Evolutionary conservation across 2,797 vertebrate species (phyloP).

Genomic region (Karalla daura): DNA sequence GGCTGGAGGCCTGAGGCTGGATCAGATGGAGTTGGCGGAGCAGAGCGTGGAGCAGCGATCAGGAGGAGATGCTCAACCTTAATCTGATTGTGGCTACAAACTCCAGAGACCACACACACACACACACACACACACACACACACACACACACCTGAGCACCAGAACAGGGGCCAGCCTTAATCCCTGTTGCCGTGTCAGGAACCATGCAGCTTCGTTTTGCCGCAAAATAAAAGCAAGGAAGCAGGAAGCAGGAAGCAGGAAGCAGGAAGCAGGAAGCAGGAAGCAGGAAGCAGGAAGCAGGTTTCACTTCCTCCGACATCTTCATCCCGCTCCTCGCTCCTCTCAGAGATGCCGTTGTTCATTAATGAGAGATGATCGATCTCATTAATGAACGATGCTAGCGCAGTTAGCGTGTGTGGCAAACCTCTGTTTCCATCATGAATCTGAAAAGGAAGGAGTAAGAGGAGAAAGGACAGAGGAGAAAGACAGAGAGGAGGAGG

Average conservation of each 20-base stretch:
- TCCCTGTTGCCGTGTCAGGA: neutral
- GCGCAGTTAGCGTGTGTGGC: too few species aligned
- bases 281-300: too few species aligned
- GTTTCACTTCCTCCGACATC: too few species aligned
- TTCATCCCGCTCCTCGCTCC: too few species aligned
- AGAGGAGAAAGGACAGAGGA: neutral
- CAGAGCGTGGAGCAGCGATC: conserved; percentile 53
- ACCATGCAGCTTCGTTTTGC: too few species aligned
- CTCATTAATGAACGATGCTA: too few species aligned
- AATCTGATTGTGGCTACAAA: conserved; percentile 51
- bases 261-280: too few species aligned
- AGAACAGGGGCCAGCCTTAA: neutral
- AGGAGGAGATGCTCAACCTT: conserved; percentile 51
- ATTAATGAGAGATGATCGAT: too few species aligned
- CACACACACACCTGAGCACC: neutral
- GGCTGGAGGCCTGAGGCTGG: conserved; percentile 32
- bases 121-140: neutral
- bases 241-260: too few species aligned
- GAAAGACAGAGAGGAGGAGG: neutral
- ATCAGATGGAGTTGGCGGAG: conserved; percentile 61
- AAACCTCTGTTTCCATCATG: neutral
- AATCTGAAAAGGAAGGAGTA: neutral
- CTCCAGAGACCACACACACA: conserved; percentile 1
- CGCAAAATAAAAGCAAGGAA: too few species aligned
- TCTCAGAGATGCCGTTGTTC: too few species aligned